Conservation (phyloP, 2,888 invertebrate genomes). For the Mechanitis mazaeus region DNA sequence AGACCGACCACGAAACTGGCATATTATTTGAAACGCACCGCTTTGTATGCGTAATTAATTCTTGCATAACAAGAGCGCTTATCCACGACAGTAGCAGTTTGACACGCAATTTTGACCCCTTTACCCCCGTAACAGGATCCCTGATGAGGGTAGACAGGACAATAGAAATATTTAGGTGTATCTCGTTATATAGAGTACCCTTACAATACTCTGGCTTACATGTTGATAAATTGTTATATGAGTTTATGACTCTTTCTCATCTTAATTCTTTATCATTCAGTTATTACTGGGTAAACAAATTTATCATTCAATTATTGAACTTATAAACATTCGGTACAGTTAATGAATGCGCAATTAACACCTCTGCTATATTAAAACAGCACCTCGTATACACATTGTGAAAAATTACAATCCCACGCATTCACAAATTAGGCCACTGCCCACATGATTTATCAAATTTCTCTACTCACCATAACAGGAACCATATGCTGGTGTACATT, state of each 20-base stretch:
- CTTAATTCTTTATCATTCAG: not conserved
- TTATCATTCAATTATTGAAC: not conserved
- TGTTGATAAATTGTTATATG: conserved; percentile 3
- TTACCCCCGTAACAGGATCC: conserved; percentile 2
- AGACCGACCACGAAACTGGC: conserved; percentile 10
- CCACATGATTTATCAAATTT: conserved; percentile 11
- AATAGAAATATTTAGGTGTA: conserved; percentile 4
- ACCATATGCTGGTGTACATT: conserved; percentile 10
- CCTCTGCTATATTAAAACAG: conserved; percentile 11
- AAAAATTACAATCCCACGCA: conserved; percentile 20
- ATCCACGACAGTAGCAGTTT: conserved; percentile 2
- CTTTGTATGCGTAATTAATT: conserved; percentile 15
- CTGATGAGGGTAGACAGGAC: conserved; percentile 3
- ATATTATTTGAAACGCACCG: conserved; percentile 12
- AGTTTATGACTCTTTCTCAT: not conserved
- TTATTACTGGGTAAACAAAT: not conserved
- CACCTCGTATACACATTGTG: conserved; percentile 15
- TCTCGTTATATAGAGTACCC: not conserved
- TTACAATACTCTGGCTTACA: not conserved
- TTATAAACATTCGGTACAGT: not conserved
- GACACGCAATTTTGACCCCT: conserved; percentile 6
- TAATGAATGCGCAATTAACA: not conserved
- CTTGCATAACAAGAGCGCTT: conserved; percentile 9
- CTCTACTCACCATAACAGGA: conserved; percentile 6
- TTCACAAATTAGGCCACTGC: conserved; percentile 23